Evolutionary conservation across 1,140 invertebrate species (phyloP).

Genomic region (Cydia strobilella): DNA sequence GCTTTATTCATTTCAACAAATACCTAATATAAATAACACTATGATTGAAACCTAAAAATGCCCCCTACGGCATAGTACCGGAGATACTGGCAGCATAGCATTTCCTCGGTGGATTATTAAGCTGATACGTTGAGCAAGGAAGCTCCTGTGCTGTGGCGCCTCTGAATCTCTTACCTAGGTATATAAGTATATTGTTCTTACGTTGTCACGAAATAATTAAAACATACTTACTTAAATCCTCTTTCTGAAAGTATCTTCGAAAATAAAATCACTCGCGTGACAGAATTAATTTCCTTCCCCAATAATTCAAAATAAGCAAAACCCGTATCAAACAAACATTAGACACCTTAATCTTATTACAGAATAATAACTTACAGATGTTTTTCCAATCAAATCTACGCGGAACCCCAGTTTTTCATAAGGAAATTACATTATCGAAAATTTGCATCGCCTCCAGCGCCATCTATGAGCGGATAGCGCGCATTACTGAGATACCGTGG

Average conservation of each 20-base stretch:
- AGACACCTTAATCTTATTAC: conserved; percentile 76
- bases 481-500: conserved; percentile 44
- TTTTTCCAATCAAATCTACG: conserved; percentile 72
- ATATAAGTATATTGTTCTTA: no score
- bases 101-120: no score
- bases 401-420: conserved; percentile 69
- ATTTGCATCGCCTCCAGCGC: conserved; percentile 74
- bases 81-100: no score
- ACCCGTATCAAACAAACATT: conserved; percentile 66
- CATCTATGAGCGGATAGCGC: conserved; percentile 66
- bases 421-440: conserved; percentile 71
- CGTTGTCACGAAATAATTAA: background rate
- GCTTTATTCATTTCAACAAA: no score
- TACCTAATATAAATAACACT: no score
- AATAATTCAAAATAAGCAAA: conserved; percentile 48
- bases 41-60: no score
- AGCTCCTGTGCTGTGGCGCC: no score
- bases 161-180: no score
- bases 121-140: no score
- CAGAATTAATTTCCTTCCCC: conserved; percentile 49
- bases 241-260: background rate
- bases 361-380: conserved; percentile 75
- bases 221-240: background rate
- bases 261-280: conserved; percentile 8
- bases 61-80: no score